Evolutionary conservation across 2,888 invertebrate species (phyloP).

Genomic region (Drosophila longiperda): DNA sequence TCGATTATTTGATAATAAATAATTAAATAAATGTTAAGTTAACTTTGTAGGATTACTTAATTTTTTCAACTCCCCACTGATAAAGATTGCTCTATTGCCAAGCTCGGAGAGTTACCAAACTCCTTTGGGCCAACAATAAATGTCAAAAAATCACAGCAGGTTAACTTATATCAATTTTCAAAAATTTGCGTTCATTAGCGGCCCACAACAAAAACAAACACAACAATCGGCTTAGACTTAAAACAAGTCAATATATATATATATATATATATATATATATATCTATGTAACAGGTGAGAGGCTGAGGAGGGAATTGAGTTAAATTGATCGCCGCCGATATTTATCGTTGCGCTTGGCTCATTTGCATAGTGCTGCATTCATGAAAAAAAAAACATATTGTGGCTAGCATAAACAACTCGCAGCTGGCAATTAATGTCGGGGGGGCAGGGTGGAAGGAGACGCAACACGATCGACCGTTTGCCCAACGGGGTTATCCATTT

Average conservation of each 20-base stretch:
- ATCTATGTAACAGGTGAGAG: neutral
- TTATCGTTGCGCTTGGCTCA: slow-evolving; percentile 44
- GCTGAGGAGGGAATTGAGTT: slow-evolving; percentile 8
- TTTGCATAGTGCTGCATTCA: slow-evolving; percentile 58
- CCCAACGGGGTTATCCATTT: slow-evolving; percentile 40
- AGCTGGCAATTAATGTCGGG: slow-evolving; percentile 53
- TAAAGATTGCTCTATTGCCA: neutral
- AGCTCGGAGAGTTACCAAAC: neutral
- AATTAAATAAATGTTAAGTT: slow-evolving; percentile 1
- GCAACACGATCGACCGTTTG: slow-evolving; percentile 15
- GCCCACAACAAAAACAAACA: slow-evolving; percentile 48
- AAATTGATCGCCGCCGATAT: slow-evolving; percentile 24
- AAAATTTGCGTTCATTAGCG: slow-evolving; percentile 73
- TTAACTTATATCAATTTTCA: slow-evolving; percentile 61
- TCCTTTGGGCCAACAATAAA: slow-evolving; percentile 35
- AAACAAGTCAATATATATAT: neutral
- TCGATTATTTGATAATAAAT: neutral
- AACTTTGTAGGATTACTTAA: neutral
- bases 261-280: neutral
- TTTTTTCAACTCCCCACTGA: neutral
- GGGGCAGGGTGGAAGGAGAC: neutral
- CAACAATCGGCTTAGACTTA: slow-evolving; percentile 29
- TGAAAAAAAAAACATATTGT: slow-evolving; percentile 37
- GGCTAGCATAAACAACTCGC: slow-evolving; percentile 55
- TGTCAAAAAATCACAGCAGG: slow-evolving; percentile 45